These are phyloP conservation scores for Meloe dianella DNA, from an alignment of 2,888 invertebrate species.

Conservation along the genomic window DNA sequence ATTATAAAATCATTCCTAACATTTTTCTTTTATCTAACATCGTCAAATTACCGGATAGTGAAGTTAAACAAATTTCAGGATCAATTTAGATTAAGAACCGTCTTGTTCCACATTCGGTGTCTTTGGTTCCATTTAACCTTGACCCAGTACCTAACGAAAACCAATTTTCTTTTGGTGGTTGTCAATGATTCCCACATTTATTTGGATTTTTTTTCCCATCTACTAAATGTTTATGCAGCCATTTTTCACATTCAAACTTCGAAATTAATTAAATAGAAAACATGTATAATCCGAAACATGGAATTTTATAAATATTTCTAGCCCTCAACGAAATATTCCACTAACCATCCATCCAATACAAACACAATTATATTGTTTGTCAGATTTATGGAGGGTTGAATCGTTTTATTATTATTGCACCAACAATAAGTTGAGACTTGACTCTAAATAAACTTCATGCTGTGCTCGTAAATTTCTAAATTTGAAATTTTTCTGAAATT, in stretches of 20 bases:
- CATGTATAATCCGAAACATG: background rate
- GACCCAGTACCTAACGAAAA: background rate
- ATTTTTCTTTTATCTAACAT: background rate
- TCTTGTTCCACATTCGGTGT: background rate
- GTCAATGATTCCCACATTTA: too few species aligned
- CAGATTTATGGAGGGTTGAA: slow-evolving; percentile 7
- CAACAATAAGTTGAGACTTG: slow-evolving; percentile 7
- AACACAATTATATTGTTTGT: background rate
- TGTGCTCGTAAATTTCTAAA: slow-evolving; percentile 4
- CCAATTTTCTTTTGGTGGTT: background rate
- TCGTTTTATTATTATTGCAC: slow-evolving; percentile 10
- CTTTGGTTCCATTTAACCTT: background rate
- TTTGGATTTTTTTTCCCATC: too few species aligned
- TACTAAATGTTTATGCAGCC: too few species aligned
- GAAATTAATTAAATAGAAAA: background rate
- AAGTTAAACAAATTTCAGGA: background rate
- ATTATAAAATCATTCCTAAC: background rate
- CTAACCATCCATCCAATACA: background rate
- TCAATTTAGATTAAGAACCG: background rate
- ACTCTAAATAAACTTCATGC: slow-evolving; percentile 11
- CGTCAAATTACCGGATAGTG: background rate
- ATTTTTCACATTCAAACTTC: background rate
- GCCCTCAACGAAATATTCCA: background rate
- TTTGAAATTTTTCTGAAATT: background rate
- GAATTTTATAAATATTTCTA: background rate